Conservation (phyloP, 2,113 vertebrate species). For the Otolemur garnettii region DNA sequence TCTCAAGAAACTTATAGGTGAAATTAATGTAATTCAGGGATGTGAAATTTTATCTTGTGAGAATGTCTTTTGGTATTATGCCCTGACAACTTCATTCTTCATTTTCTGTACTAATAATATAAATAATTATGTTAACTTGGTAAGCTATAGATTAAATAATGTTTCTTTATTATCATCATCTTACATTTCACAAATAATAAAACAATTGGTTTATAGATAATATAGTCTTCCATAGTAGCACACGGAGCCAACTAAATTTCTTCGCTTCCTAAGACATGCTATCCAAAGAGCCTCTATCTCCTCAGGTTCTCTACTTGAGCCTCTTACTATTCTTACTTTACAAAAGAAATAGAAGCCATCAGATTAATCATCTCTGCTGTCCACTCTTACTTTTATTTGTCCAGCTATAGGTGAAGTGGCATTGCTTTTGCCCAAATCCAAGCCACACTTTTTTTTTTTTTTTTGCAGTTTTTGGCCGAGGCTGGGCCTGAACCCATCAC, state of each 20-base stretch:
- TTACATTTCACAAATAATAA: not conserved
- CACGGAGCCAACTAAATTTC: no score
- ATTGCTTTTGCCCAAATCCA: not conserved
- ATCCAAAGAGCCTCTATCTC: not conserved
- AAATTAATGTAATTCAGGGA: not conserved
- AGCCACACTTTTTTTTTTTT: not conserved
- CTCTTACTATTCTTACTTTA: not conserved
- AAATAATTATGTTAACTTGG: not conserved
- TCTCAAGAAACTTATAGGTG: not conserved
- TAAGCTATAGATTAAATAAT: not conserved
- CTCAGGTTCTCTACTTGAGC: not conserved
- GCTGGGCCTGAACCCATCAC: no score
- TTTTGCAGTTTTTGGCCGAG: no score
- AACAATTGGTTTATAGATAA: not conserved
- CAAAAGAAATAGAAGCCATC: no score
- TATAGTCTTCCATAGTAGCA: not conserved
- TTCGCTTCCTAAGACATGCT: not conserved
- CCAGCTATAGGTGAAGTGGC: not conserved
- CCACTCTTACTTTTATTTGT: not conserved
- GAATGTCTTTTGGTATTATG: not conserved
- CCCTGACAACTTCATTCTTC: not conserved
- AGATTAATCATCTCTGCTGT: not conserved
- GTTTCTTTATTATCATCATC: not conserved
- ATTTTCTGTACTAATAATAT: not conserved
- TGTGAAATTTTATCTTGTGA: not conserved